A percentile compares a stretch with the other conserved stretches of the same genome.
These are phyloP conservation scores for Lepidurus arcticus DNA, from an alignment of 1,140 invertebrate species.

Conservation along the genomic window DNA sequence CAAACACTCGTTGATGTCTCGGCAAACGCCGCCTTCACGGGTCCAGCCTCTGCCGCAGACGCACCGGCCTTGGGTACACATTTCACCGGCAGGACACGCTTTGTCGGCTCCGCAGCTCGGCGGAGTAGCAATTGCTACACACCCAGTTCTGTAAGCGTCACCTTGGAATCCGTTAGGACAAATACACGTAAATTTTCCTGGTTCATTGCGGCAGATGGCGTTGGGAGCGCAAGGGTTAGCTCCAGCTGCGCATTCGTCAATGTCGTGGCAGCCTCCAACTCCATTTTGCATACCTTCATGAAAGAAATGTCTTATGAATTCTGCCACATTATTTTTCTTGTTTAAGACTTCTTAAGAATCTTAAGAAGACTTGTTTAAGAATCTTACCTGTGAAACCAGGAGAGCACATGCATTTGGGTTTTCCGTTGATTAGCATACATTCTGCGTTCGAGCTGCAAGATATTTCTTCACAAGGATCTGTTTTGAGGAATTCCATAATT, in stretches of 20 bases:
- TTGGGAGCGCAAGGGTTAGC: slow-evolving; percentile 68
- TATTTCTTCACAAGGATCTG: slow-evolving; percentile 82
- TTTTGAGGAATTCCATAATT: slow-evolving; percentile 35
- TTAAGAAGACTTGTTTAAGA: too few species aligned
- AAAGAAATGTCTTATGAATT: slow-evolving; percentile 41
- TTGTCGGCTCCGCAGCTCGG: slow-evolving; percentile 62
- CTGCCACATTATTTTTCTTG: slow-evolving; percentile 63
- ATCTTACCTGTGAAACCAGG: slow-evolving; percentile 45
- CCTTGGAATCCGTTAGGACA: slow-evolving; percentile 58
- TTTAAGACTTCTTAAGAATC: background rate
- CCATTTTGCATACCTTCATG: slow-evolving; percentile 40
- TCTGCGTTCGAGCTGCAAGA: slow-evolving; percentile 80
- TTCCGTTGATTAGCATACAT: slow-evolving; percentile 76
- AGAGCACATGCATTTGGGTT: slow-evolving; percentile 74
- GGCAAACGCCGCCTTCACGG: slow-evolving; percentile 67
- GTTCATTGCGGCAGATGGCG: slow-evolving; percentile 80
- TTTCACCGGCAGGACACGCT: slow-evolving; percentile 74
- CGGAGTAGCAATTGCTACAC: slow-evolving; percentile 55
- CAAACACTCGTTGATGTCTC: slow-evolving; percentile 83
- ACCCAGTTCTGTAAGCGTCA: slow-evolving; percentile 65
- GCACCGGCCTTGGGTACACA: slow-evolving; percentile 76
- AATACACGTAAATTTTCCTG: slow-evolving; percentile 77
- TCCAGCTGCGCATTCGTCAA: slow-evolving; percentile 65
- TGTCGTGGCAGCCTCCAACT: slow-evolving; percentile 71
- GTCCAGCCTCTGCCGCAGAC: slow-evolving; percentile 78